A percentile compares a stretch with the other conserved stretches of the same genome.
Conservation (phyloP, 2,113 vertebrate species). For the Lampris incognitus region DNA sequence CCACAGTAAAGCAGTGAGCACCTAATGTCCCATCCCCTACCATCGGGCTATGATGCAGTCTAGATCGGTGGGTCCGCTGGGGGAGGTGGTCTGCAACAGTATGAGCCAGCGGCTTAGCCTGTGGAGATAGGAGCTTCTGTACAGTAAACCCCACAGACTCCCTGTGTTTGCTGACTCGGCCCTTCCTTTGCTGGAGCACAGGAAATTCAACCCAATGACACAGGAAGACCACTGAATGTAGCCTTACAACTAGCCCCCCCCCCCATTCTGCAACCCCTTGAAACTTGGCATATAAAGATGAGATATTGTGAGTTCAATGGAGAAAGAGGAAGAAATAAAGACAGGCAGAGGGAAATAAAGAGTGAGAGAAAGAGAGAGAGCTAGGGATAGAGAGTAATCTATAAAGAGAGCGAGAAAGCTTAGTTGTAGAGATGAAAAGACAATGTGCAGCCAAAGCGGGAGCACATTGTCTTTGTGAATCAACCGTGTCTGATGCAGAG, state of each 20-base stretch:
- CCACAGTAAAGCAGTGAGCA: neutral
- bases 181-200: conserved; percentile 65
- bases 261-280: neutral
- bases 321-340: conserved; percentile 9
- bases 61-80: conserved; percentile 24
- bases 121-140: conserved; percentile 28
- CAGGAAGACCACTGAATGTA: conserved; percentile 62
- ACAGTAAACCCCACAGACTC: conserved; percentile 40
- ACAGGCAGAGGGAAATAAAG: neutral
- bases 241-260: conserved; percentile 44
- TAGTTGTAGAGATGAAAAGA: conserved; percentile 28
- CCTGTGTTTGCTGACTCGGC: conserved; percentile 41
- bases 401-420: neutral
- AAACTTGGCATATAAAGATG: conserved; percentile 16
- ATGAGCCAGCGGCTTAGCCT: conserved; percentile 31
- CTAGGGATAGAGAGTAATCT: neutral
- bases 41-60: neutral
- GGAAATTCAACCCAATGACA: conserved; percentile 61
- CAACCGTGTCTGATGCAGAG: conserved; percentile 35
- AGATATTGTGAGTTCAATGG: conserved; percentile 24
- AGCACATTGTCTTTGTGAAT: conserved; percentile 59
- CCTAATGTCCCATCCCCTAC: conserved; percentile 7
- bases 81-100: conserved; percentile 38
- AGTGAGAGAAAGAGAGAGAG: neutral
- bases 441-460: conserved; percentile 44